A percentile compares a stretch with the other conserved stretches of the same genome.
These are phyloP conservation scores for Poicephalus gulielmi DNA, from an alignment of 2,113 vertebrate species.

Conservation along the genomic window DNA sequence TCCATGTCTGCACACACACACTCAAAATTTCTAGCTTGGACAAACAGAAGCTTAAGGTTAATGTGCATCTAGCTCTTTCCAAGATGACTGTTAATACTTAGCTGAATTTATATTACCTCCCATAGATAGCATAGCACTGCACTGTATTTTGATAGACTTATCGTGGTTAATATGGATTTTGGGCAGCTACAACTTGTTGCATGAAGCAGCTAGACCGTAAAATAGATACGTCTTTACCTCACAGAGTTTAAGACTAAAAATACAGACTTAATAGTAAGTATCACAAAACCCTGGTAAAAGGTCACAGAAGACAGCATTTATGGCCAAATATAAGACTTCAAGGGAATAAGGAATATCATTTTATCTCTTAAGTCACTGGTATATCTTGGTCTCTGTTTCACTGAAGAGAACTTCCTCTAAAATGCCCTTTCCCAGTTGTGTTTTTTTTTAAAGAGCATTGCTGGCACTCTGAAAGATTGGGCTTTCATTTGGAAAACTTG, in stretches of 20 bases:
- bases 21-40: background rate
- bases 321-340: background rate
- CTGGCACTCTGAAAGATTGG: background rate
- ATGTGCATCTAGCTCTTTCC: background rate
- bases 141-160: background rate
- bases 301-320: background rate
- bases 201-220: conserved; percentile 7
- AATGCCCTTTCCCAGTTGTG: background rate
- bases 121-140: background rate
- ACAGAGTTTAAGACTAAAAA: conserved; percentile 12
- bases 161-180: background rate
- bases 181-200: background rate
- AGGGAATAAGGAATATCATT: background rate
- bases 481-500: background rate
- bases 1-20: background rate
- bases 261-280: background rate
- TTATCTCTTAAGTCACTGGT: background rate
- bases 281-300: background rate
- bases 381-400: background rate
- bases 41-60: background rate
- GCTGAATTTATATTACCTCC: background rate
- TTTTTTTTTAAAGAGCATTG: background rate
- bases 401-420: background rate
- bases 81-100: background rate
- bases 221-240: conserved; percentile 10